These are phyloP conservation scores for Entomyzon cyanotis DNA, from an alignment of 2,113 vertebrate species.

Conservation along the genomic window DNA sequence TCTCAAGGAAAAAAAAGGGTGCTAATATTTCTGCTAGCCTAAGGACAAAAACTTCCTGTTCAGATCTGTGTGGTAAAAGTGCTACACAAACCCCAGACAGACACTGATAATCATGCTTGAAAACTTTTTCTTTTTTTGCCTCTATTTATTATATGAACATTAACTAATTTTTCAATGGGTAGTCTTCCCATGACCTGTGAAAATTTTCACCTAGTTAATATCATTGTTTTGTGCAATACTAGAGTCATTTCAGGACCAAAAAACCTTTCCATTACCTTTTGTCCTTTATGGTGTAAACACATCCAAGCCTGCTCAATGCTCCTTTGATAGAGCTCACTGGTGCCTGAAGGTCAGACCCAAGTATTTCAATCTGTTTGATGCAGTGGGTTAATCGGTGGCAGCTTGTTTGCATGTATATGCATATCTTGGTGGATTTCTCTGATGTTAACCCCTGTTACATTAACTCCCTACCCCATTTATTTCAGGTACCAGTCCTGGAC, in stretches of 20 bases:
- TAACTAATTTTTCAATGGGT: background rate
- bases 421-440: background rate
- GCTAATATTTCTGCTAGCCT: background rate
- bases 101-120: background rate
- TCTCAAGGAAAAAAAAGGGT: background rate
- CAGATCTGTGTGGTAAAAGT: background rate
- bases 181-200: background rate
- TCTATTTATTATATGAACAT: background rate
- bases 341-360: background rate
- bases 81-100: background rate
- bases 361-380: background rate
- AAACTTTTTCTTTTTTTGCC: rapidly evolving
- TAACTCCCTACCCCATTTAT: background rate
- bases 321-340: background rate
- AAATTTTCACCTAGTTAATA: background rate
- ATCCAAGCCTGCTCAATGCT: background rate
- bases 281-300: background rate
- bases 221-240: background rate
- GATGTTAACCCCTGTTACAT: background rate
- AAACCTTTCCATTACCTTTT: background rate
- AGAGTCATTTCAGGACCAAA: background rate
- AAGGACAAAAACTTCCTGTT: background rate
- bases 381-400: background rate
- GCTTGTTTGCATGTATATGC: background rate
- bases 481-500: constrained; percentile 60